Conservation (phyloP, 2,888 invertebrate genomes). For the Bursaphelenchus okinawaensis region DNA sequence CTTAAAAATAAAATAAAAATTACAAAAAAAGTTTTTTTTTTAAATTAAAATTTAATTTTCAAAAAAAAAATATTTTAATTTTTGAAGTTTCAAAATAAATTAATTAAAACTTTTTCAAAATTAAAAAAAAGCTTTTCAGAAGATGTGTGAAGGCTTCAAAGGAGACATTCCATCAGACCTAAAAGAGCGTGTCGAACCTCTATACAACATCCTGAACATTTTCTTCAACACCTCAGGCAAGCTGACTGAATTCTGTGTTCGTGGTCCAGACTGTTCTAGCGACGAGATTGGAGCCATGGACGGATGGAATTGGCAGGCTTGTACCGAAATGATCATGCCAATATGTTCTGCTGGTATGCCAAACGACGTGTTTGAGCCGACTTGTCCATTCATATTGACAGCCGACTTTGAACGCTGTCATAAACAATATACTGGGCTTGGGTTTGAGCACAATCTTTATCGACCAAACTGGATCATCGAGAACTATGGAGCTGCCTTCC, state of each 20-base stretch:
- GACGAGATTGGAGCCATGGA: slow-evolving; percentile 39
- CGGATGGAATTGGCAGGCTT: slow-evolving; percentile 61
- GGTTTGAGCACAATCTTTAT: slow-evolving; percentile 63
- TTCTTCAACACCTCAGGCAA: slow-evolving; percentile 38
- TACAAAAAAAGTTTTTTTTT: background rate
- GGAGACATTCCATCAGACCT: background rate
- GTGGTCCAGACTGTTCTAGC: background rate
- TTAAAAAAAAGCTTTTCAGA: slow-evolving; percentile 59
- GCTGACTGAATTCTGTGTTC: slow-evolving; percentile 32
- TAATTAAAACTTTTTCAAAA: too few relatives aligned
- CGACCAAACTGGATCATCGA: slow-evolving; percentile 67
- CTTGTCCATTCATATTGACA: slow-evolving; percentile 42
- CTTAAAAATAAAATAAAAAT: too few relatives aligned
- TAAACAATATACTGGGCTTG: slow-evolving; percentile 63
- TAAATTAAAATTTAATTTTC: background rate
- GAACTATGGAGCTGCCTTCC: slow-evolving; percentile 73
- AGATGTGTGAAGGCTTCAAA: slow-evolving; percentile 62
- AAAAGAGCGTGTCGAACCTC: slow-evolving; percentile 16
- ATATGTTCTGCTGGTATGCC: slow-evolving; percentile 70
- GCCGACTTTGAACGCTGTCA: slow-evolving; percentile 65
- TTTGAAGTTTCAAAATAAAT: too few relatives aligned
- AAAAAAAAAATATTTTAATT: background rate
- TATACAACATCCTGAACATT: slow-evolving; percentile 14
- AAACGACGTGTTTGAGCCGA: slow-evolving; percentile 49
- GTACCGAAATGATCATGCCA: slow-evolving; percentile 96